phyloP scores from a whole-genome alignment of 2,113 vertebrate species.

The Eulacestoma nigropectus region DNA sequence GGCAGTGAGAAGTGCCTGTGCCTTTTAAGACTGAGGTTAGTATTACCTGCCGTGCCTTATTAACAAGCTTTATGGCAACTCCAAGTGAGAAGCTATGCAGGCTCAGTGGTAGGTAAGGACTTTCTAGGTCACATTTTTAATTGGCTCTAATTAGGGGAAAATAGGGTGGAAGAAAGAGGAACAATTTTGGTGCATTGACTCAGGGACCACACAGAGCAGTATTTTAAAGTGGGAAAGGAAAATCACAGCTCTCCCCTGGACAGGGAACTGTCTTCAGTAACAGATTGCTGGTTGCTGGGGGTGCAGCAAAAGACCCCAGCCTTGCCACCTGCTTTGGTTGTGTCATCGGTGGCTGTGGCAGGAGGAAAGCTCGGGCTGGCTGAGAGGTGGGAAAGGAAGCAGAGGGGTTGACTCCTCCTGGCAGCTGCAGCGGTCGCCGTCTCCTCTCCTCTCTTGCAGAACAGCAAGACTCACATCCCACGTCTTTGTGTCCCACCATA shows the following conservation, averaged over 20 bases:
- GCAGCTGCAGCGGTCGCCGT: background rate
- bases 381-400: background rate
- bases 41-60: background rate
- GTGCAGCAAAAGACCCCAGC: background rate
- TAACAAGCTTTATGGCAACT: background rate
- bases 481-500: background rate
- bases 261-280: background rate
- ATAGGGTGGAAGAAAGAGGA: background rate
- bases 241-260: background rate
- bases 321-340: background rate
- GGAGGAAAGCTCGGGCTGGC: background rate
- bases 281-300: background rate
- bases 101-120: background rate
- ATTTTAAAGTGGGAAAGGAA: background rate
- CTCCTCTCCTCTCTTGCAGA: background rate
- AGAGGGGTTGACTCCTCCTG: background rate
- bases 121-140: background rate
- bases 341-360: background rate
- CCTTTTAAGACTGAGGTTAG: background rate
- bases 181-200: background rate
- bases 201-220: background rate
- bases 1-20: background rate
- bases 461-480: background rate
- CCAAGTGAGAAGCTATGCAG: background rate
- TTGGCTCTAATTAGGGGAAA: background rate